Evolutionary conservation across 1,140 invertebrate genomes (phyloP).

Genomic region (Drosophila ananassae): DNA sequence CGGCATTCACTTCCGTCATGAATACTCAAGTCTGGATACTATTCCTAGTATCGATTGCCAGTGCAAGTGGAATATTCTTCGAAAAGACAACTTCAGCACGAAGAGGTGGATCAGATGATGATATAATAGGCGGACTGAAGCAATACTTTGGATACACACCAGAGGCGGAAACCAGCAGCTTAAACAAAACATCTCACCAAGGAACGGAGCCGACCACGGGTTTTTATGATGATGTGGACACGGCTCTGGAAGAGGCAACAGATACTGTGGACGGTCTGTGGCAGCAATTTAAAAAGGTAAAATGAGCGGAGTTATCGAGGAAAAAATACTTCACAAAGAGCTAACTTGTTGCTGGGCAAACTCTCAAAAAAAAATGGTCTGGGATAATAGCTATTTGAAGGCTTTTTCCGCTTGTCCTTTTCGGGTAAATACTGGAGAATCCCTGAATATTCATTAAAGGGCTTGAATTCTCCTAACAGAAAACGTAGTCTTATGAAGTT

Average conservation of each 20-base stretch:
- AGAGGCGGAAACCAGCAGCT: background rate
- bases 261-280: constrained; percentile 41
- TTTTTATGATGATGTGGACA: constrained; percentile 48
- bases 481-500: too few relatives aligned
- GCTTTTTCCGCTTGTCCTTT: background rate
- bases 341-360: background rate
- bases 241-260: constrained; percentile 48
- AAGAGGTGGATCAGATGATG: constrained; percentile 17
- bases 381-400: background rate
- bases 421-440: background rate
- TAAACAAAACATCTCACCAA: constrained; percentile 21
- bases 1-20: constrained; percentile 26
- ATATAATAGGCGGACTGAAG: constrained; percentile 42
- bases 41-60: constrained; percentile 9
- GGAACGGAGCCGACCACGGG: background rate
- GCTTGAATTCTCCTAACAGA: too few relatives aligned
- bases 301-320: background rate
- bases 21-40: constrained; percentile 44
- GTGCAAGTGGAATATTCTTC: constrained; percentile 39
- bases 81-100: constrained; percentile 7
- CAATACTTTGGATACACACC: constrained; percentile 40
- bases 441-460: too few relatives aligned
- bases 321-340: background rate
- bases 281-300: constrained; percentile 63
- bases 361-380: background rate